phyloP scores from a whole-genome alignment of 2,888 invertebrate genomes.

The Helobdella robusta region DNA sequence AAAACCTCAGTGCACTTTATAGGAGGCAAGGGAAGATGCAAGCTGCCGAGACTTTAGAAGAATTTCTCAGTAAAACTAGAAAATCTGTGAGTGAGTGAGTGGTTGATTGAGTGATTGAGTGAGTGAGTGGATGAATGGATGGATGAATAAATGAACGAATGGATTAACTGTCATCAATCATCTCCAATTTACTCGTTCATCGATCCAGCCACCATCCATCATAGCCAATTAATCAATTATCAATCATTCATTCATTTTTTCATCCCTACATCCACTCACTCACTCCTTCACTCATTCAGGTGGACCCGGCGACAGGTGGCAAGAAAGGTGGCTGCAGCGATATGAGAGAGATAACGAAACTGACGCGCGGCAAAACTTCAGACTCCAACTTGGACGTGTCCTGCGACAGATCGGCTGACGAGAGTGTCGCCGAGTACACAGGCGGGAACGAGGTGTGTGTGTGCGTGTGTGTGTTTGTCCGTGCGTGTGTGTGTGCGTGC shows the following conservation, averaged over 20 bases:
- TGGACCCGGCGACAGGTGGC: no score
- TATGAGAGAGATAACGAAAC: slow-evolving; percentile 16
- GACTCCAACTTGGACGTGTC: slow-evolving; percentile 20
- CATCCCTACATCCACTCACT: background rate
- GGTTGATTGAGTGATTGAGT: no score
- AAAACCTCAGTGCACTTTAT: slow-evolving; percentile 94
- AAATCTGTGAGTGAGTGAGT: slow-evolving; percentile 28
- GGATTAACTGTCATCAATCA: background rate
- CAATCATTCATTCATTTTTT: background rate
- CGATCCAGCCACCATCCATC: background rate
- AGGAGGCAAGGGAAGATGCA: slow-evolving; percentile 96
- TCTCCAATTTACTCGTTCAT: background rate
- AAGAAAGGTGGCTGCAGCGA: no score
- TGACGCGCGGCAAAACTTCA: slow-evolving; percentile 18
- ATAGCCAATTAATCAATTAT: background rate
- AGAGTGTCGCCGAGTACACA: slow-evolving; percentile 19
- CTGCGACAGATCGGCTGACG: slow-evolving; percentile 16
- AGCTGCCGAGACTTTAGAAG: slow-evolving; percentile 94
- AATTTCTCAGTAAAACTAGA: slow-evolving; percentile 92
- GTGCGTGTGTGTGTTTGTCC: no score
- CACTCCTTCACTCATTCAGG: background rate
- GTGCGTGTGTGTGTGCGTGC: no score
- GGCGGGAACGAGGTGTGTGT: no score
- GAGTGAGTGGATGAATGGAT: no score
- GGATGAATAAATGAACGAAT: no score